Percentiles rank a stretch among this genome's conserved stretches.
Evolutionary conservation across 2,113 vertebrate species (phyloP).

Genomic region (Tonatia bakeri): DNA sequence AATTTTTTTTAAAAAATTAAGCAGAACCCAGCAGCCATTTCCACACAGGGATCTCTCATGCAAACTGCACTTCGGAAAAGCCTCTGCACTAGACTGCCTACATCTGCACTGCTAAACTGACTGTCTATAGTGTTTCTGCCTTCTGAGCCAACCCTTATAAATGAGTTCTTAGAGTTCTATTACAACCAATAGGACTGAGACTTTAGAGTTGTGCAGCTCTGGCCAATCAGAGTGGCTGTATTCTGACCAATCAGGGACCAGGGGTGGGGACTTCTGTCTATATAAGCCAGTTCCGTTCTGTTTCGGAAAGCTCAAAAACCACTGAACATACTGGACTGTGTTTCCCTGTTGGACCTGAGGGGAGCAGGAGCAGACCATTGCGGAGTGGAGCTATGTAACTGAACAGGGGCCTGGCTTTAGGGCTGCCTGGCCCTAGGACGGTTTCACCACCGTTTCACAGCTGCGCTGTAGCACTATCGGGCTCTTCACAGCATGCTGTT

Average conservation of each 20-base stretch:
- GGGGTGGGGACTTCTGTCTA: neutral
- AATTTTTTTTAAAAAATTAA: neutral
- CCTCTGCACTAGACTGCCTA: neutral
- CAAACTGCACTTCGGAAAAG: neutral
- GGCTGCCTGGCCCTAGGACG: neutral
- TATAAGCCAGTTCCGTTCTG: neutral
- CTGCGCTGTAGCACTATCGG: neutral
- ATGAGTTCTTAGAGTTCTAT: neutral
- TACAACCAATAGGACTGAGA: neutral
- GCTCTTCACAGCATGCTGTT: no score
- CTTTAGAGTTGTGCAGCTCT: neutral
- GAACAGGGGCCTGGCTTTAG: neutral
- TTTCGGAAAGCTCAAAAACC: neutral
- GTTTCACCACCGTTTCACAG: neutral
- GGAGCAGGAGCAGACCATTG: neutral
- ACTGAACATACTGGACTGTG: neutral
- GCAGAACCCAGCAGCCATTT: neutral
- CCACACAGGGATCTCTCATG: neutral
- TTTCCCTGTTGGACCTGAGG: no score
- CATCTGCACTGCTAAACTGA: neutral
- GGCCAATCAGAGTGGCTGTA: neutral
- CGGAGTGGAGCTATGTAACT: neutral
- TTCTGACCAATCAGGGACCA: neutral
- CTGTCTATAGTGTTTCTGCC: neutral
- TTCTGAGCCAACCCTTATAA: neutral